phyloP scores from a whole-genome alignment of 2,888 invertebrate genomes.

The Saturnia japonica region DNA sequence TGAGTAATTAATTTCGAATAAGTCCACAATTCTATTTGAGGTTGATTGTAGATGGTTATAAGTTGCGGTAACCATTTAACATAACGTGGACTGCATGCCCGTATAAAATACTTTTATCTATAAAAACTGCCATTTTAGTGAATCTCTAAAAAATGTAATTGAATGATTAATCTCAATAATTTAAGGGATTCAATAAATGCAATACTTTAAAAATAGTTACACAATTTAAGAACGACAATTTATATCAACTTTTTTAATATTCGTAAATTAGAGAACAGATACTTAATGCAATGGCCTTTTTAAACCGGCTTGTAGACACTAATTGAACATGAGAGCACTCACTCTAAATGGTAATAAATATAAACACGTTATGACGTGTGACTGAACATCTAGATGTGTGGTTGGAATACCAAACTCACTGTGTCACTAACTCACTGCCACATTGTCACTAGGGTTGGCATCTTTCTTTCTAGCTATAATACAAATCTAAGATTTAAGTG shows the following conservation, averaged over 20 bases:
- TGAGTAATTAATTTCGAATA: too few relatives aligned
- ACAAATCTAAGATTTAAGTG: not conserved
- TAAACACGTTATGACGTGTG: conserved; percentile 29
- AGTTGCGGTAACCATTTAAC: not conserved
- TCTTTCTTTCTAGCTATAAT: not conserved
- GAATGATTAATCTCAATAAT: too few relatives aligned
- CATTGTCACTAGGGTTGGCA: conserved; percentile 18
- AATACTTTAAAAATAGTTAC: too few relatives aligned
- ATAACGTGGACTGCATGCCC: not conserved
- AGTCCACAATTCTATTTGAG: too few relatives aligned
- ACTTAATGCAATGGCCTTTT: conserved; percentile 1
- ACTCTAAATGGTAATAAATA: conserved; percentile 23
- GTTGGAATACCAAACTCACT: conserved; percentile 31
- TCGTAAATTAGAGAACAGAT: not conserved
- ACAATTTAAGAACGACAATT: not conserved
- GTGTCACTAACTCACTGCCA: conserved; percentile 34
- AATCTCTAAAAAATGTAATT: too few relatives aligned
- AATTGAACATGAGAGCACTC: conserved; percentile 7
- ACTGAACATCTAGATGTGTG: conserved; percentile 36
- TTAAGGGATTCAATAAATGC: too few relatives aligned
- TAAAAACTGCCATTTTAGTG: not conserved
- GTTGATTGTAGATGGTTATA: too few relatives aligned
- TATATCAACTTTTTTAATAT: not conserved
- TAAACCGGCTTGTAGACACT: conserved; percentile 10
- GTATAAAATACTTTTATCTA: not conserved